Evolutionary conservation across 1,140 invertebrate genomes (phyloP).

Genomic region (Calliphora vicina): DNA sequence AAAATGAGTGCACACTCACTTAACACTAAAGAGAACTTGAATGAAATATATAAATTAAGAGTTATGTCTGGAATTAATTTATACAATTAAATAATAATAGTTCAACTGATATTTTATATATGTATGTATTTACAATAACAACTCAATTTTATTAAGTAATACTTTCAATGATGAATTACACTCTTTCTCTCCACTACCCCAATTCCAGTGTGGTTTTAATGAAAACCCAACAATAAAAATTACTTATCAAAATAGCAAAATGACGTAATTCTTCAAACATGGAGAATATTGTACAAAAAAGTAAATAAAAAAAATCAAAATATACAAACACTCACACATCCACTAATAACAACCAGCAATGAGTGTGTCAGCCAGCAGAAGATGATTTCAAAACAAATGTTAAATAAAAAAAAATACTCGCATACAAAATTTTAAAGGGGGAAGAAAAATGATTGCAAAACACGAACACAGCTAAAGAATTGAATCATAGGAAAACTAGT

Average conservation of each 20-base stretch:
- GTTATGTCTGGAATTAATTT: not conserved
- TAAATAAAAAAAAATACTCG: no score
- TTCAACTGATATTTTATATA: not conserved
- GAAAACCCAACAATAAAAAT: not conserved
- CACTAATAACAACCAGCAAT: not conserved
- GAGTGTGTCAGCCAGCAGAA: not conserved
- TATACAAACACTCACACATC: not conserved
- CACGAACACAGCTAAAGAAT: not conserved
- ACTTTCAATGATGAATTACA: not conserved
- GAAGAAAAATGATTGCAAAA: not conserved
- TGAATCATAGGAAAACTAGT: not conserved
- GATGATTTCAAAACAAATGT: not conserved
- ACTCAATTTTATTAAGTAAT: not conserved
- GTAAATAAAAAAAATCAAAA: conserved; percentile 3
- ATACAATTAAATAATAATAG: not conserved
- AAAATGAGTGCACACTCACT: not conserved
- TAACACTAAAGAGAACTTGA: not conserved
- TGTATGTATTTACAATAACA: not conserved
- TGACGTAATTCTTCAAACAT: conserved; percentile 51
- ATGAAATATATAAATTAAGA: not conserved
- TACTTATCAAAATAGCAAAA: conserved; percentile 52
- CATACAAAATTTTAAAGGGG: not conserved
- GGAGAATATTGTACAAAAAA: conserved; percentile 1
- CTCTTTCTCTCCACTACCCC: not conserved
- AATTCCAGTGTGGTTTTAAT: not conserved